Percentiles rank a stretch among this genome's conserved stretches.
Conservation (phyloP, 2,888 invertebrate species). For the Chrysomela aeneicollis region DNA sequence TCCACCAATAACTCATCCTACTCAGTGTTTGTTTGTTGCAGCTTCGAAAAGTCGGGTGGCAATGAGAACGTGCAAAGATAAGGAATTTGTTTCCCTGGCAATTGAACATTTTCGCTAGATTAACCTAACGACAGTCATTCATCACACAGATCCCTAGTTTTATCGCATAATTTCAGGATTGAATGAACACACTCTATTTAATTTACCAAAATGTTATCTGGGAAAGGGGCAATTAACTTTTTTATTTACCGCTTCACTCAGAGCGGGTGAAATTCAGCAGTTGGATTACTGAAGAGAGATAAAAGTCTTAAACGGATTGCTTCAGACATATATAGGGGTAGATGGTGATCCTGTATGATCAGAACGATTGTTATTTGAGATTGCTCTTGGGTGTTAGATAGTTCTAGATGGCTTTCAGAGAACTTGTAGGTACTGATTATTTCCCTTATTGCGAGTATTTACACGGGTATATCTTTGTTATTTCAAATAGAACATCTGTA, state of each 20-base stretch:
- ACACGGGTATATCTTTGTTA: no score
- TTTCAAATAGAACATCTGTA: no score
- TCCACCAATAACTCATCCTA: background rate
- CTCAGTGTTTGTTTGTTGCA: background rate
- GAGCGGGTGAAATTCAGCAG: constrained; percentile 22
- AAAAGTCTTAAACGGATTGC: background rate
- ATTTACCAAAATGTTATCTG: constrained; percentile 48
- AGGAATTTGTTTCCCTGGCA: constrained; percentile 48
- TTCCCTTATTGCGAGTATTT: no score
- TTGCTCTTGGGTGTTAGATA: no score
- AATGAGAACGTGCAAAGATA: constrained; percentile 37
- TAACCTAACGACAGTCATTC: constrained; percentile 52
- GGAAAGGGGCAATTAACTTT: constrained; percentile 46
- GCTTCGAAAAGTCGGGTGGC: constrained; percentile 1
- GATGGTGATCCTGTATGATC: background rate
- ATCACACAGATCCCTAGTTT: constrained; percentile 47
- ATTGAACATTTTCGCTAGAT: constrained; percentile 53
- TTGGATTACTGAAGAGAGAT: background rate
- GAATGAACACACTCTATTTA: constrained; percentile 49
- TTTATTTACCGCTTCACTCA: constrained; percentile 35
- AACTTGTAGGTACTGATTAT: no score
- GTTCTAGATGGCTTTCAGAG: no score
- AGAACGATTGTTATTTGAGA: background rate
- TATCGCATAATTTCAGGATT: constrained; percentile 50
- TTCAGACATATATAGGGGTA: background rate